Evolutionary conservation across 2,797 vertebrate genomes (phyloP).

Genomic region (Gambusia yucatana): DNA sequence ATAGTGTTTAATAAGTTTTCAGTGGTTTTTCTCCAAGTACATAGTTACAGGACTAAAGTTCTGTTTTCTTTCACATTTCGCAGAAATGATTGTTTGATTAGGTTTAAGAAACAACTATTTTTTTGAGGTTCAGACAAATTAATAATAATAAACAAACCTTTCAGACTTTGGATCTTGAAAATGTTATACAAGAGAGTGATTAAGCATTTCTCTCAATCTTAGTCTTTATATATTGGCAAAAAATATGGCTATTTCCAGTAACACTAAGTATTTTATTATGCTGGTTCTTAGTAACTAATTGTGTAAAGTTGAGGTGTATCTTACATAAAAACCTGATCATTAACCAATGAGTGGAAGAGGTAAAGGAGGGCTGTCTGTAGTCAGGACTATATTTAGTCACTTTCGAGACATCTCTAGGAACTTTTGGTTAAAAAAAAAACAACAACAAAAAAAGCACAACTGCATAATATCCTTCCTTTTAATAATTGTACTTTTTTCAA

Average conservation of each 20-base stretch:
- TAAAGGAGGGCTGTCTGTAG: too few species aligned
- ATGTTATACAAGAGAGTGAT: not conserved
- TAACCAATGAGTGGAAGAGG: not conserved
- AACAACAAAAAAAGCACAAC: not conserved
- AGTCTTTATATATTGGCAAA: not conserved
- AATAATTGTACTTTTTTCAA: not conserved
- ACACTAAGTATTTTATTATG: not conserved
- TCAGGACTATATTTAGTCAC: too few species aligned
- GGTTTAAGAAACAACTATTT: not conserved
- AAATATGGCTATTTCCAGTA: not conserved
- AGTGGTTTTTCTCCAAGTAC: not conserved
- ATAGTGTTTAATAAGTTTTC: constrained; percentile 8
- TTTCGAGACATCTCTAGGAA: too few species aligned
- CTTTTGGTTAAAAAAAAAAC: not conserved
- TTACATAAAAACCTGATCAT: not conserved
- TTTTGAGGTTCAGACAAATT: not conserved
- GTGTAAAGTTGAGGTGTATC: not conserved
- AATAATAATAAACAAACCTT: not conserved
- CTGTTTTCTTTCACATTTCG: not conserved
- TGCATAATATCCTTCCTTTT: not conserved
- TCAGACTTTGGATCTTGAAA: not conserved
- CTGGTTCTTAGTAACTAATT: not conserved
- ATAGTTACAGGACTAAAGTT: not conserved
- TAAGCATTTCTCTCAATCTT: not conserved
- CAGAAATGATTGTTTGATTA: not conserved